Percentiles rank a stretch among this genome's conserved stretches.
phyloP scores from a whole-genome alignment of 2,797 vertebrate species.

The Erethizon dorsatum region DNA sequence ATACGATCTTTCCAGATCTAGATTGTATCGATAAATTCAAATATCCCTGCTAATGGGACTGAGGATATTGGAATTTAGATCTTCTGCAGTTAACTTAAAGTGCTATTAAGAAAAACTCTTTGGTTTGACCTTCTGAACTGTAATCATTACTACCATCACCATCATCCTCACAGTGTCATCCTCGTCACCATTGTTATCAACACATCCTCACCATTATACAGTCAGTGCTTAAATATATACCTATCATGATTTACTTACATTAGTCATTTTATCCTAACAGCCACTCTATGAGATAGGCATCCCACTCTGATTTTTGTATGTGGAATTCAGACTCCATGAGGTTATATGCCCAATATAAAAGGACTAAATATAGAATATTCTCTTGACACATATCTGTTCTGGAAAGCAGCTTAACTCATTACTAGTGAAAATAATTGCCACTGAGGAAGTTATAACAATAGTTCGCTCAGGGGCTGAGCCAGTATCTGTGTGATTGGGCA shows the following conservation, averaged over 20 bases:
- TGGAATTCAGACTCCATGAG: neutral
- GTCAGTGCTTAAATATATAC: neutral
- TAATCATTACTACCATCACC: neutral
- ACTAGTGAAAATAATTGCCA: conserved; percentile 28
- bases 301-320: neutral
- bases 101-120: neutral
- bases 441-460: neutral
- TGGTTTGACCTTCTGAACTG: neutral
- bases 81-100: too few species aligned
- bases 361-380: neutral
- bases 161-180: neutral
- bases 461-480: neutral
- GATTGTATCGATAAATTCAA: neutral
- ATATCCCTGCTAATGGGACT: neutral
- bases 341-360: neutral
- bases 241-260: neutral
- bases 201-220: neutral
- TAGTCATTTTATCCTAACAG: neutral
- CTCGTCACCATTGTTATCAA: too few species aligned
- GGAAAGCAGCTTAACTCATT: neutral
- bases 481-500: neutral
- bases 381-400: neutral
- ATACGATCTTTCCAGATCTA: neutral
- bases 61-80: neutral
- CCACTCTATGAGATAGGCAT: neutral